Conservation (phyloP, 2,888 invertebrate species). For the Dysmachus trigonus region DNA sequence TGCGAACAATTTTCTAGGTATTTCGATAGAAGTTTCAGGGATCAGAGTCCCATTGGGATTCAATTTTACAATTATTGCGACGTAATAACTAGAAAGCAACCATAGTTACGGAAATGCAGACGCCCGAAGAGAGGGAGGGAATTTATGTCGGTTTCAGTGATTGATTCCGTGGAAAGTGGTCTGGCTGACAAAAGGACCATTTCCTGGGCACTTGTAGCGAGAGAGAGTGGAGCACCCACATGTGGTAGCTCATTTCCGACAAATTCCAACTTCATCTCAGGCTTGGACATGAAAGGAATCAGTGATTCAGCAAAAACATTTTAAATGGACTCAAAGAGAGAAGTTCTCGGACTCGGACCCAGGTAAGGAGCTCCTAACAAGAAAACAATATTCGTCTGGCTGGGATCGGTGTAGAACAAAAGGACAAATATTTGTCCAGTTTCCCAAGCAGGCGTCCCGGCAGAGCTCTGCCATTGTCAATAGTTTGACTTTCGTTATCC, state of each 20-base stretch:
- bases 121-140: neutral
- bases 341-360: neutral
- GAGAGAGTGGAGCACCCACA: neutral
- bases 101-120: neutral
- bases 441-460: neutral
- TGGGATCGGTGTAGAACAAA: neutral
- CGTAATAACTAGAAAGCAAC: neutral
- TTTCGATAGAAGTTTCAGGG: no score
- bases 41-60: no score
- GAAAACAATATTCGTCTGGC: neutral
- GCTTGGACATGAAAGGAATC: constrained; percentile 23
- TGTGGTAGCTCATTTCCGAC: constrained; percentile 11
- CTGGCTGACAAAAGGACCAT: neutral
- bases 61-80: neutral
- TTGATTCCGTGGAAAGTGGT: neutral
- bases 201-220: neutral
- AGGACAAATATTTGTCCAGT: constrained; percentile 5
- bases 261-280: constrained; percentile 3
- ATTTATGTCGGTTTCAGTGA: neutral
- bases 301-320: constrained; percentile 6
- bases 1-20: neutral
- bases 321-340: constrained; percentile 14
- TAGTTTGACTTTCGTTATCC: constrained; percentile 35
- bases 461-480: constrained; percentile 5
- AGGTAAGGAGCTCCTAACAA: constrained; percentile 8